These are phyloP conservation scores for Euzetes globulus DNA, from an alignment of 2,888 invertebrate species.

Conservation along the genomic window DNA sequence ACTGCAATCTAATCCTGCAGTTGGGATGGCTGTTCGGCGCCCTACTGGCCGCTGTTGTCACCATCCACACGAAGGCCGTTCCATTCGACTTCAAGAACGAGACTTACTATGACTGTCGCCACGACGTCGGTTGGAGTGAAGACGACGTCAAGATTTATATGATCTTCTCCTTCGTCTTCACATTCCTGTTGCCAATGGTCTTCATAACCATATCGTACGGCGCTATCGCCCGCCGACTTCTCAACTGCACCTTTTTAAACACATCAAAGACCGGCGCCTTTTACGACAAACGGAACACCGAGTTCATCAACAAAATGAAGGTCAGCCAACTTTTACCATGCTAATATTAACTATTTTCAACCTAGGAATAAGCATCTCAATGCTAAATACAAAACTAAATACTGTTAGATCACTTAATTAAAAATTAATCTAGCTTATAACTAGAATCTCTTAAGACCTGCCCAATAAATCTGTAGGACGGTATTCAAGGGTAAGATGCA, in stretches of 20 bases:
- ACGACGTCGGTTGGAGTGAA: conserved; percentile 22
- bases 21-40: conserved; percentile 32
- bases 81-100: conserved; percentile 16
- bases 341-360: neutral
- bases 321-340: neutral
- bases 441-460: too few relatives aligned
- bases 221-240: conserved; percentile 30
- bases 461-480: too few relatives aligned
- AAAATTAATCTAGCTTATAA: too few relatives aligned
- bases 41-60: conserved; percentile 24
- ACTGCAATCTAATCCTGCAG: conserved; percentile 31
- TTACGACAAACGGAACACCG: conserved; percentile 27
- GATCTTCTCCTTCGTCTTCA: conserved; percentile 28
- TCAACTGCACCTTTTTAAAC: conserved; percentile 14
- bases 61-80: conserved; percentile 21
- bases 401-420: too few relatives aligned
- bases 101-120: conserved; percentile 31
- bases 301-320: conserved; percentile 33
- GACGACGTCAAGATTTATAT: conserved; percentile 31
- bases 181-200: conserved; percentile 32
- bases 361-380: too few relatives aligned
- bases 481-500: too few relatives aligned
- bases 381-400: too few relatives aligned
- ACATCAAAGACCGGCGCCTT: neutral
- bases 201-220: conserved; percentile 33